Evolutionary conservation across 2,797 vertebrate species (phyloP), one percentile per base, ranked within the genome.

Genomic region (Neoniphon sammara): DNA sequence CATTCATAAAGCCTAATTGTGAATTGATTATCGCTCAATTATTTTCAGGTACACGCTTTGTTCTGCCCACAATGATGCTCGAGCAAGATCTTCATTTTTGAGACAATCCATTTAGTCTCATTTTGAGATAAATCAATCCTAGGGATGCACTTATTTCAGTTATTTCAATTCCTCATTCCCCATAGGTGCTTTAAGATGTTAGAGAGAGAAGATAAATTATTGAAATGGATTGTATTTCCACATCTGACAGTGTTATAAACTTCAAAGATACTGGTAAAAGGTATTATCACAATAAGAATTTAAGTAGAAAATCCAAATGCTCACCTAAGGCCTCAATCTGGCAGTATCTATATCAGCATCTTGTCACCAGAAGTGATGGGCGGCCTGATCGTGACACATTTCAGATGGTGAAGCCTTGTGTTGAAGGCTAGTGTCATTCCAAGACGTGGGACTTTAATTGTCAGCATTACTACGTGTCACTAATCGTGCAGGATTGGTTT

Each of bases 381-480:
- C 47, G 66, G n/a, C 1, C 58, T 61, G 54, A 73, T 77, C 77
- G 5, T 42, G 17, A 34, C 75, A 62, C 66, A 70, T 77, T 85
- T 10, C 4, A 77, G 70, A 83, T 79, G 61, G 66, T 15, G 9
- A 66, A 64, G 73, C 39, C 6, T 31, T 6, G 6, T 6, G 30
- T 31, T 3, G 30, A 87, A 50, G 46, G 57, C 31, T n/a, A 1
- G 23, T 49, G 59, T 83, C 70, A 59, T 57, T 77, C 66, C 0
- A 21, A 83, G 71, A 79, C 73, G 12, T 4, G 18, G 60, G 68
- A 75, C 75, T 79, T 74, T 87, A 80, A 88, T 81, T 87, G 81
- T 85, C 80, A 66, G 34, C 44, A 44, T 77, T 81, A 42, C 68
- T 54, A n/a, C 64, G 31, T 65, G 69, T 79, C 75, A 80, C 55